A percentile compares a stretch with the other conserved stretches of the same genome.
These are phyloP conservation scores for Synanthedon tipuliformis DNA, from an alignment of 2,888 invertebrate species.

Conservation along the genomic window DNA sequence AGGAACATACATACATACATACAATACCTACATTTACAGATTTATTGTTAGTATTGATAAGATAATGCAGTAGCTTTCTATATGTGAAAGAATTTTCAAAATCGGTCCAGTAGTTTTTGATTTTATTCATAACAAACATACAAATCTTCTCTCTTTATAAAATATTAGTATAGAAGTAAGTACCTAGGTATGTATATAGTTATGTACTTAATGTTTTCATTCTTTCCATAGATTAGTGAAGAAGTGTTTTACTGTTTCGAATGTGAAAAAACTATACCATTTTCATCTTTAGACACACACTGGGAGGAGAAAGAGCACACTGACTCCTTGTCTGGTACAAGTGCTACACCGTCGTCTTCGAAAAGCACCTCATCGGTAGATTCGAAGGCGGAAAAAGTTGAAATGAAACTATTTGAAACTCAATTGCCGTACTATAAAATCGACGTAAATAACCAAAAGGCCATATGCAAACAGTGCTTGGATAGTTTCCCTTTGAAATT, in stretches of 20 bases:
- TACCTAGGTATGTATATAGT: too few relatives aligned
- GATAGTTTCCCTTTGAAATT: constrained; percentile 12
- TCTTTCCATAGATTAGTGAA: constrained; percentile 25
- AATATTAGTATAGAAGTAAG: too few relatives aligned
- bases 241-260: constrained; percentile 30
- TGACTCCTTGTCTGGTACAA: background rate
- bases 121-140: too few relatives aligned
- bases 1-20: too few relatives aligned
- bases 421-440: constrained; percentile 20
- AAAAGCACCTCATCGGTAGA: background rate
- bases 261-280: constrained; percentile 22
- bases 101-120: too few relatives aligned
- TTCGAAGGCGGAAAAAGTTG: constrained; percentile 9
- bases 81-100: too few relatives aligned
- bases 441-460: constrained; percentile 15
- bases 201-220: too few relatives aligned
- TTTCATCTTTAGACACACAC: constrained; percentile 13
- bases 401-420: constrained; percentile 12
- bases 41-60: too few relatives aligned
- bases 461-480: constrained; percentile 28
- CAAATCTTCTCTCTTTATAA: too few relatives aligned
- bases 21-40: too few relatives aligned
- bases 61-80: too few relatives aligned
- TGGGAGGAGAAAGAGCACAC: constrained; percentile 7
- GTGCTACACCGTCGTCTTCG: constrained; percentile 1